phyloP scores from a whole-genome alignment of 1,140 invertebrate genomes.

The Platyscapa corneri region DNA sequence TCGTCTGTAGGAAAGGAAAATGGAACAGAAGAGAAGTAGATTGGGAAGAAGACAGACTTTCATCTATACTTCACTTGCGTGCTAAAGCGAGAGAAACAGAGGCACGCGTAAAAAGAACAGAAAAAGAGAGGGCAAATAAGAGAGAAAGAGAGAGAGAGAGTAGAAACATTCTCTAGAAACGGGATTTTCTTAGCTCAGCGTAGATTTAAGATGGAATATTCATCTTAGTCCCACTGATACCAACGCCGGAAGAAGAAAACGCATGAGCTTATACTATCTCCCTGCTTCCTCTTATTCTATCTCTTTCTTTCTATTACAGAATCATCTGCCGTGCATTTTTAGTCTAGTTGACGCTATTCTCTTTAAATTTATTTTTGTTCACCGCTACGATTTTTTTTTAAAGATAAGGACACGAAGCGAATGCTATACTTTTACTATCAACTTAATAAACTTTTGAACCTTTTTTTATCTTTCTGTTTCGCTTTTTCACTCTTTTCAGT shows the following conservation, averaged over 20 bases:
- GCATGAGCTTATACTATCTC: neutral
- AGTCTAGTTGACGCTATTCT: neutral
- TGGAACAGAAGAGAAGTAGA: conserved; percentile 6
- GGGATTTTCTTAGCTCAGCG: conserved; percentile 62
- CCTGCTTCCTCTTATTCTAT: neutral
- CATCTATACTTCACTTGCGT: conserved; percentile 16
- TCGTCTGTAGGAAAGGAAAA: conserved; percentile 22
- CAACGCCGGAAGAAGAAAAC: neutral
- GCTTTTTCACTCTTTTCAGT: no score
- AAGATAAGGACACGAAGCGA: conserved; percentile 7
- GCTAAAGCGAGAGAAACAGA: neutral
- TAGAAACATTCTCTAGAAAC: conserved; percentile 48
- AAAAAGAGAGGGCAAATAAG: neutral
- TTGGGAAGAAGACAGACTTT: conserved; percentile 36
- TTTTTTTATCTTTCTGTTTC: neutral
- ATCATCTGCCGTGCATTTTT: neutral
- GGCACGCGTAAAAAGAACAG: neutral
- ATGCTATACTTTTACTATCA: conserved; percentile 17
- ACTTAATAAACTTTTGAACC: conserved; percentile 24
- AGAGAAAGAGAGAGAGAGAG: conserved; percentile 2
- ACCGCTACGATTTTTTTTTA: neutral
- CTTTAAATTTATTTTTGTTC: conserved; percentile 25
- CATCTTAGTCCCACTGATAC: conserved; percentile 62
- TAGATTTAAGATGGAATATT: conserved; percentile 71
- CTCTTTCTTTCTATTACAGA: conserved; percentile 1